phyloP scores from a whole-genome alignment of 2,113 vertebrate genomes.

The Brienomyrus brachyistius region DNA sequence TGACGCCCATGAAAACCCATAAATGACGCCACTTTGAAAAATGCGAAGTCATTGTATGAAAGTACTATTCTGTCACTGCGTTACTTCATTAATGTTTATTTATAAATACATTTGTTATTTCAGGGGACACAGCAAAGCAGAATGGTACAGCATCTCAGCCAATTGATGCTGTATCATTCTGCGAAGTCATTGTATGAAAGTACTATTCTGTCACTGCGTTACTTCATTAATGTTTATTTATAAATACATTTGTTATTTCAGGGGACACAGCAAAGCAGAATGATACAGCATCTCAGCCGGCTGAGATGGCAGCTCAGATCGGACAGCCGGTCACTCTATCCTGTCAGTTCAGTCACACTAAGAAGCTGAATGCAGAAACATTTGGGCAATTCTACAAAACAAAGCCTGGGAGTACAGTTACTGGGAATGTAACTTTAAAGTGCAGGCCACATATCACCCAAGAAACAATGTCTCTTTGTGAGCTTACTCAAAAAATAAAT shows the following conservation, averaged over 20 bases:
- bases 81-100: neutral
- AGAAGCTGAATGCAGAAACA: neutral
- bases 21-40: too few relatives aligned
- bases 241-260: neutral
- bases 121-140: neutral
- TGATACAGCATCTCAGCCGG: neutral
- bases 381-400: neutral
- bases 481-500: neutral
- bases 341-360: neutral
- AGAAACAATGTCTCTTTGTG: neutral
- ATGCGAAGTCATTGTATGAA: neutral
- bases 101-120: neutral
- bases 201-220: neutral
- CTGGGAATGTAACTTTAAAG: neutral
- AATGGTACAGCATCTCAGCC: neutral
- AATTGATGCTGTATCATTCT: too few relatives aligned
- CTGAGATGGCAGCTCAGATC: neutral
- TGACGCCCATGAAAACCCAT: too few relatives aligned
- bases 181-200: neutral
- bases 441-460: neutral
- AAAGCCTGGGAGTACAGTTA: neutral
- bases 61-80: neutral
- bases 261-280: neutral
- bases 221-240: neutral
- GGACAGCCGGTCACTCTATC: neutral